Evolutionary conservation across 2,888 invertebrate species (phyloP), one percentile per base, ranked within the genome.

Genomic region (Ectemnius cavifrons): DNA sequence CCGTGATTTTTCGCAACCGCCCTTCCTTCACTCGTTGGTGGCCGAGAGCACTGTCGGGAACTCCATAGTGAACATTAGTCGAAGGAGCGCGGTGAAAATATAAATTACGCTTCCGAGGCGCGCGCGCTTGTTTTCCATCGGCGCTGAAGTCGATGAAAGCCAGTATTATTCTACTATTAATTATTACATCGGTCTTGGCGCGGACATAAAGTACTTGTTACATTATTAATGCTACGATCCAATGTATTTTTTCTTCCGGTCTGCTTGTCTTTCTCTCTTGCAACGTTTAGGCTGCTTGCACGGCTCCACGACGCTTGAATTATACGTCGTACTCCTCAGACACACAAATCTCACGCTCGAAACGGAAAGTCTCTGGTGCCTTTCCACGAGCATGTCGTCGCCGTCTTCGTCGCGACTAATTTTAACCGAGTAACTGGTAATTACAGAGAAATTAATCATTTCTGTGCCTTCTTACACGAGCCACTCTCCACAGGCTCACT

Each of bases 391-490:
- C 37, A 37, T 52, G 52, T 14, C 52, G 52, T 52, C 52, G 16
- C 52, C 52, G 16, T 62, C 16, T 77, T 75, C 74, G 73, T 37
- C 37, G 69, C 81, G 82, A 82, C 85, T 87, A 86, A 86, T 85
- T 85, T 85, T 78, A 82, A 81, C 83, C 84, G 80, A 84, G 80
- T 79, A 81, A 84, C 83, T 81, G 84, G 85, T 87, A 88, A 88
- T 88, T 88, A 88, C 84, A 84, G 77, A 73, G 85, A 75, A 88
- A 87, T 87, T 88, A 88, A 89, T 88, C 86, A 87, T 87, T 85
- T 85, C 79, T 68, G 59, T 71, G 76, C 69, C 67, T 81, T 74
- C 67, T 72, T 80, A 72, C 76, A 80, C 73, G 76, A 71, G 46
- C 45, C 60, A 59, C 64, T 23, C 64, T 23, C 69, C 23, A 65